A percentile compares a stretch with the other conserved stretches of the same genome.
These are phyloP conservation scores for Ochropacha duplaris DNA, from an alignment of 2,888 invertebrate species.

Conservation along the genomic window DNA sequence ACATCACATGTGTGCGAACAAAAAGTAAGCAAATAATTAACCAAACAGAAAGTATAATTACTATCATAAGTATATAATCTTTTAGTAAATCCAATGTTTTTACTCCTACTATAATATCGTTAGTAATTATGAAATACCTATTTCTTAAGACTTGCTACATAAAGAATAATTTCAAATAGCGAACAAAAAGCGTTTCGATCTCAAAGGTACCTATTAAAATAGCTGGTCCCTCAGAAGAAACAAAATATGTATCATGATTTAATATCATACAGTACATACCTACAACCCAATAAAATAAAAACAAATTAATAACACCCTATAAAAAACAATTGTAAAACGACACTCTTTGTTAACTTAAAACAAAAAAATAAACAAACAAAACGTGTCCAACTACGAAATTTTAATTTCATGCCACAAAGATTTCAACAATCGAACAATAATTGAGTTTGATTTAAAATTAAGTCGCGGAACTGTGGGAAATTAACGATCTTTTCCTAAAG, in stretches of 20 bases:
- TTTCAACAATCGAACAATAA: slow-evolving; percentile 17
- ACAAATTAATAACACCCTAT: neutral
- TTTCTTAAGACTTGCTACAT: too few relatives aligned
- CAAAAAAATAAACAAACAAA: slow-evolving; percentile 15
- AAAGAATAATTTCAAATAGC: too few relatives aligned
- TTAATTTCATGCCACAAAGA: slow-evolving; percentile 64
- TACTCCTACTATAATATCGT: too few relatives aligned
- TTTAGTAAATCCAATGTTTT: neutral
- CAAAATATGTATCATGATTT: too few relatives aligned
- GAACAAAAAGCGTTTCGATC: too few relatives aligned
- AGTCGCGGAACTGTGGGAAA: neutral
- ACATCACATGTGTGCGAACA: neutral
- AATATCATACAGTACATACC: neutral
- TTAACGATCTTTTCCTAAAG: neutral
- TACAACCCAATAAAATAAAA: neutral
- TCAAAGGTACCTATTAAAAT: too few relatives aligned
- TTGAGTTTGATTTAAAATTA: slow-evolving; percentile 5
- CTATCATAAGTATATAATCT: neutral
- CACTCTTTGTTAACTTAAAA: slow-evolving; percentile 5
- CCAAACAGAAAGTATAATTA: neutral
- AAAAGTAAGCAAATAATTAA: too few relatives aligned
- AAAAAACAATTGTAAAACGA: neutral
- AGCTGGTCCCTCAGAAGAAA: too few relatives aligned
- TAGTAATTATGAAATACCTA: too few relatives aligned
- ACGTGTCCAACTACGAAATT: slow-evolving; percentile 23